phyloP scores from a whole-genome alignment of 2,888 invertebrate species.

The Dynastes hyllus region DNA sequence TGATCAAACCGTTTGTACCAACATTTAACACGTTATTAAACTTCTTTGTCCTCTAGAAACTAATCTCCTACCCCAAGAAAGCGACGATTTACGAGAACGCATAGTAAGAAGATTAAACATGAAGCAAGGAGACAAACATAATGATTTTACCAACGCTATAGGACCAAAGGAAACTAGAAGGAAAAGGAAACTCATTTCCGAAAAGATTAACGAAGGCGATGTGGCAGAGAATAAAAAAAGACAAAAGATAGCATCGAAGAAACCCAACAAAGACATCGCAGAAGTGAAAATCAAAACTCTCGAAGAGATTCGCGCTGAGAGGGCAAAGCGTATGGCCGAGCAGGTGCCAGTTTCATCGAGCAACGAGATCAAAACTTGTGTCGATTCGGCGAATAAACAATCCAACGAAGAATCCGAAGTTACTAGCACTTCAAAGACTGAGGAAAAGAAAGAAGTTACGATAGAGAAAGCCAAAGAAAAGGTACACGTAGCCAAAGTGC shows the following conservation, averaged over 20 bases:
- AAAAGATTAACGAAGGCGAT: conserved; percentile 50
- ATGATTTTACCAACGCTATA: conserved; percentile 57
- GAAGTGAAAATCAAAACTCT: conserved; percentile 69
- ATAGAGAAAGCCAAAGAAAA: conserved; percentile 32
- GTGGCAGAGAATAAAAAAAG: conserved; percentile 49
- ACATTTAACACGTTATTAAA: background rate
- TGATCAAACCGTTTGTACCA: no score
- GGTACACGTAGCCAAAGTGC: conserved; percentile 46
- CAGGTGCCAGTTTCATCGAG: conserved; percentile 51
- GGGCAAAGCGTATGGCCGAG: conserved; percentile 54
- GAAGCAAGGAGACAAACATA: conserved; percentile 52
- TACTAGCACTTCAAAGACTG: conserved; percentile 61
- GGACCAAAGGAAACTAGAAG: conserved; percentile 73
- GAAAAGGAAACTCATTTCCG: conserved; percentile 51
- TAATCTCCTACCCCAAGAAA: conserved; percentile 34
- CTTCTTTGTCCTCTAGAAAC: conserved; percentile 16
- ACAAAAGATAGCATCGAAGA: conserved; percentile 49
- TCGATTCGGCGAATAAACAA: conserved; percentile 17
- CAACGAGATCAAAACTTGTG: conserved; percentile 40
- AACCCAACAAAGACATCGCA: conserved; percentile 53
- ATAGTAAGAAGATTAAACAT: conserved; percentile 62
- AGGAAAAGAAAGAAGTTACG: conserved; percentile 23
- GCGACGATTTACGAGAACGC: conserved; percentile 64
- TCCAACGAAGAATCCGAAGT: conserved; percentile 61
- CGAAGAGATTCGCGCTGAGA: conserved; percentile 69